A percentile compares a stretch with the other conserved stretches of the same genome.
Conservation (phyloP, 1,140 invertebrate species). For the Cardiocondyla obscurior region DNA sequence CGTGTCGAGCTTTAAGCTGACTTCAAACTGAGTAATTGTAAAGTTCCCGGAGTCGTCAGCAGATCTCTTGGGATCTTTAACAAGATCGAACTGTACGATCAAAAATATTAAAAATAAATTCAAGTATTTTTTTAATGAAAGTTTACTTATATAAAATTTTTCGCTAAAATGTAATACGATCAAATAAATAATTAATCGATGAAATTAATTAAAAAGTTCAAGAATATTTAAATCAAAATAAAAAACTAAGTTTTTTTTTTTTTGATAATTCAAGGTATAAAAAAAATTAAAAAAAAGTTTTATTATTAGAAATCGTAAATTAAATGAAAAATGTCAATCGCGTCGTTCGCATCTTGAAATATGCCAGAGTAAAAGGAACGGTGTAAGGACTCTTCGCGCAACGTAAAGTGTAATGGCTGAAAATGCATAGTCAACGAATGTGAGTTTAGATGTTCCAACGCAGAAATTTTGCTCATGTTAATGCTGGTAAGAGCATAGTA, state of each 20-base stretch:
- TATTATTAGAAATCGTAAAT: slow-evolving; percentile 4
- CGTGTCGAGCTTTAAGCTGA: not conserved
- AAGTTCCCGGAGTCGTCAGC: not conserved
- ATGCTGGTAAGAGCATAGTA: not conserved
- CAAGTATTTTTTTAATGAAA: not conserved
- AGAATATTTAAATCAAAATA: not conserved
- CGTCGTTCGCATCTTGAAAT: not conserved
- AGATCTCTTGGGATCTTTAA: not conserved
- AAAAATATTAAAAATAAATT: not conserved
- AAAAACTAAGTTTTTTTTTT: no score
- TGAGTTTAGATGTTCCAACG: not conserved
- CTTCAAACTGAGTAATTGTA: not conserved
- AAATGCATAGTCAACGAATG: slow-evolving; percentile 19
- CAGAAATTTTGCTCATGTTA: slow-evolving; percentile 20
- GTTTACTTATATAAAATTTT: not conserved
- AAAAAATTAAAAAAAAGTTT: not conserved
- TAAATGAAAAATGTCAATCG: not conserved
- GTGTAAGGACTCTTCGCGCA: not conserved
- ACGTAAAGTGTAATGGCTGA: slow-evolving; percentile 11
- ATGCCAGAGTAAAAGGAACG: slow-evolving; percentile 9
- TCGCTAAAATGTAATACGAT: not conserved
- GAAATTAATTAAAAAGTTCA: not conserved
- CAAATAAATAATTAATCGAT: not conserved
- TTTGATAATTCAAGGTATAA: no score
- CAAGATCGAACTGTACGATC: not conserved